phyloP scores from a whole-genome alignment of 2,797 vertebrate species.

The Sitta carolinensis region DNA sequence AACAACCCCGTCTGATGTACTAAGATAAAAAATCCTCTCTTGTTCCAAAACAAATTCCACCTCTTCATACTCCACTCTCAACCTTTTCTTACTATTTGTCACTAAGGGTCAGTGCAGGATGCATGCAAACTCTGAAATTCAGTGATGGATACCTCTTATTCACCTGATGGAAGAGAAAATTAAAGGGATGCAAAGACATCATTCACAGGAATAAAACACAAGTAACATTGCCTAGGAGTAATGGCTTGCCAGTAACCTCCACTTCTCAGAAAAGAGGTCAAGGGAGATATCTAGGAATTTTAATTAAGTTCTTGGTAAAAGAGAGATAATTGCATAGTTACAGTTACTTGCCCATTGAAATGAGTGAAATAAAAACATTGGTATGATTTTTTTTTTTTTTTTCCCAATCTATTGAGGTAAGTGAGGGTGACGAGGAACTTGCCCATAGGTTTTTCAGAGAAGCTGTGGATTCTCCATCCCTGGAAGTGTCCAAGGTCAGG shows the following conservation, averaged over 20 bases:
- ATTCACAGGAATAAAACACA: background rate
- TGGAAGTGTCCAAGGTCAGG: background rate
- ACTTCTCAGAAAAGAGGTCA: background rate
- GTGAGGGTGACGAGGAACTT: background rate
- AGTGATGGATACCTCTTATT: background rate
- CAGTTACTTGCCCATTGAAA: background rate
- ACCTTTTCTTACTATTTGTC: background rate
- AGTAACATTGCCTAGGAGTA: background rate
- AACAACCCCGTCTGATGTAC: background rate
- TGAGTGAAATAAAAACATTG: background rate
- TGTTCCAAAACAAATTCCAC: background rate
- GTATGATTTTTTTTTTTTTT: background rate
- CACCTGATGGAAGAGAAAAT: background rate
- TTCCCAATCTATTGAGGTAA: background rate
- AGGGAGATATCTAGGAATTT: background rate
- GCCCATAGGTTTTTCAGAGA: background rate
- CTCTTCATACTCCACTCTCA: background rate
- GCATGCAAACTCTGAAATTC: background rate
- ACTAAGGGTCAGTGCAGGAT: background rate
- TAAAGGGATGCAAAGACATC: background rate
- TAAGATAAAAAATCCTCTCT: background rate
- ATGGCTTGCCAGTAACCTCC: background rate
- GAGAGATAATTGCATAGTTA: background rate
- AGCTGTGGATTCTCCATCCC: background rate
- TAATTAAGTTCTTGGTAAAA: background rate